A percentile compares a stretch with the other conserved stretches of the same genome.
Conservation (phyloP, 2,113 vertebrate species). For the Leptobrachium ailaonicum region DNA sequence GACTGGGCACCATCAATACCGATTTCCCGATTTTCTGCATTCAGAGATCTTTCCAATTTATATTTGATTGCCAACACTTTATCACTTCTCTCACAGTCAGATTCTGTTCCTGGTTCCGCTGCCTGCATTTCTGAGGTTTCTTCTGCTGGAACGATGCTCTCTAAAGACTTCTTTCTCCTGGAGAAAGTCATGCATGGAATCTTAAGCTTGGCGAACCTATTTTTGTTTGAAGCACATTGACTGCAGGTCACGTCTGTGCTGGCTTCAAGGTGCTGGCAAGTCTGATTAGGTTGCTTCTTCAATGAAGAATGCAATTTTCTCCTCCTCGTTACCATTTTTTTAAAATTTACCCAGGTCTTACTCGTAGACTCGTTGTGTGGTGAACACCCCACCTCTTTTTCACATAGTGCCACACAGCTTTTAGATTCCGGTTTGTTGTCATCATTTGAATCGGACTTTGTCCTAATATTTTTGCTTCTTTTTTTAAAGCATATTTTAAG, state of each 20-base stretch:
- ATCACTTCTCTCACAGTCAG: slow-evolving; percentile 40
- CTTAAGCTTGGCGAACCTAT: slow-evolving; percentile 58
- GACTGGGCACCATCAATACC: slow-evolving; percentile 24
- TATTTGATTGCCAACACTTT: neutral
- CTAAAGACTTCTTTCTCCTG: slow-evolving; percentile 58
- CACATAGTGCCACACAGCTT: neutral
- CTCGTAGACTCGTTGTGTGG: slow-evolving; percentile 38
- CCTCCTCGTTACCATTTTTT: slow-evolving; percentile 59
- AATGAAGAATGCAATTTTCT: slow-evolving; percentile 59
- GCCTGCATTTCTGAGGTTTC: slow-evolving; percentile 52
- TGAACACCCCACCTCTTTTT: slow-evolving; percentile 25
- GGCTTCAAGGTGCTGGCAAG: slow-evolving; percentile 59
- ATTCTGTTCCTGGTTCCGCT: slow-evolving; percentile 53
- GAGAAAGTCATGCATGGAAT: slow-evolving; percentile 69
- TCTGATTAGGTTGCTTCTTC: slow-evolving; percentile 41
- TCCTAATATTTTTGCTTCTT: slow-evolving; percentile 64
- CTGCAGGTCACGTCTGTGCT: slow-evolving; percentile 53
- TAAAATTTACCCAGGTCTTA: slow-evolving; percentile 69
- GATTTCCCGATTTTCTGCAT: neutral
- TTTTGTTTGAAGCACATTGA: slow-evolving; percentile 54
- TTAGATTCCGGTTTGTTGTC: neutral
- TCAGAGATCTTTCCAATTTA: slow-evolving; percentile 26
- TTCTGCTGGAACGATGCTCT: slow-evolving; percentile 56
- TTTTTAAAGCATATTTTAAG: slow-evolving; percentile 73
- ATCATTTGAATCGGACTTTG: slow-evolving; percentile 38